Evolutionary conservation across 1,140 invertebrate genomes (phyloP).

Genomic region (Meloidogyne hapla): DNA sequence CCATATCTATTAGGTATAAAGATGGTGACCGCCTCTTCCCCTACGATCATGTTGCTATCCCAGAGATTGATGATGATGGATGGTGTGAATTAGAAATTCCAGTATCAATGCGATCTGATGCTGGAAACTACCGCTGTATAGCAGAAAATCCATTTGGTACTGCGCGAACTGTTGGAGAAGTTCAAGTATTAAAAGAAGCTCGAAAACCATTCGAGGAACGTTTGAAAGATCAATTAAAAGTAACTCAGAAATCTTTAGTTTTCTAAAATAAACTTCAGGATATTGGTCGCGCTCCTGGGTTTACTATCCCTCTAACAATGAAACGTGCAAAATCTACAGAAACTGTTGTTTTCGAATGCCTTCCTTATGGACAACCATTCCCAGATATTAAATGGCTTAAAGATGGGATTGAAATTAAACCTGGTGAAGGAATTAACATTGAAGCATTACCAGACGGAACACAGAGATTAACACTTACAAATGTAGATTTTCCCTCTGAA

Average conservation of each 20-base stretch:
- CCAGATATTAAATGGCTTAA: slow-evolving; percentile 60
- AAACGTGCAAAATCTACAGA: slow-evolving; percentile 56
- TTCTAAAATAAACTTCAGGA: neutral
- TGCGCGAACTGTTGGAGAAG: slow-evolving; percentile 58
- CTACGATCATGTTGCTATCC: slow-evolving; percentile 45
- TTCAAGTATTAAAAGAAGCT: slow-evolving; percentile 19
- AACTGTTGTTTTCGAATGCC: slow-evolving; percentile 61
- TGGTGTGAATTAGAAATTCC: slow-evolving; percentile 77
- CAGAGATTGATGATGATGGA: slow-evolving; percentile 68
- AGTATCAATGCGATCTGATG: slow-evolving; percentile 73
- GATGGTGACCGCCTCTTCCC: slow-evolving; percentile 61
- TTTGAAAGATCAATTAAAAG: slow-evolving; percentile 5
- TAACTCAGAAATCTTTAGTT: neutral
- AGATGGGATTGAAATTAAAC: slow-evolving; percentile 53
- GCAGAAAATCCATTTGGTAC: slow-evolving; percentile 59
- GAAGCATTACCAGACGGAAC: slow-evolving; percentile 56
- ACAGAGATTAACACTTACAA: slow-evolving; percentile 53
- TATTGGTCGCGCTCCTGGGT: slow-evolving; percentile 58
- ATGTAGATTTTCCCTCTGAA: slow-evolving; percentile 57
- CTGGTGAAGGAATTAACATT: slow-evolving; percentile 52
- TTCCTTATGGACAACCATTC: slow-evolving; percentile 63
- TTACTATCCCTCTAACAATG: slow-evolving; percentile 58
- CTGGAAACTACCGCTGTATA: slow-evolving; percentile 74
- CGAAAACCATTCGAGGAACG: neutral
- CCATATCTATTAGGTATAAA: slow-evolving; percentile 68